Evolutionary conservation across 2,113 vertebrate species (phyloP), one percentile per base, ranked within the genome.

Genomic region (Nothocercus nigrocapillus): DNA sequence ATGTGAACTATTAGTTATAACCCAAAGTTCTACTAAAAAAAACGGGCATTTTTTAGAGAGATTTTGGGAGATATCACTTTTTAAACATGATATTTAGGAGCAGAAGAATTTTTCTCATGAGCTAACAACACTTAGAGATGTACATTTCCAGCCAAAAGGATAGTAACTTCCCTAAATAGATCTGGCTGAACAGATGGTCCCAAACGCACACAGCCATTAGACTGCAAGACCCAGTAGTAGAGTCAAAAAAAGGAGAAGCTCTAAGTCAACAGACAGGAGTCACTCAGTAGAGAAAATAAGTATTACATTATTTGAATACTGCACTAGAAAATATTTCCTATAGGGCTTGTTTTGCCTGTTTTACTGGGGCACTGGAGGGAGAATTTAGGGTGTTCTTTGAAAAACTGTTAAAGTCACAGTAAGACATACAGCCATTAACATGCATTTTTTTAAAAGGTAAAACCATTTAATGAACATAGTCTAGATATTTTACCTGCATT

Each of bases 401-500:
- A 82, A 30, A 64, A 32, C n/a, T 94, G 93, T 93, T 54, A 62
- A 54, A 58, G 66, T 88, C 81, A 88, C 34, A 92, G 80, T 78
- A 92, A 94, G 74, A 88, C 79, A 96, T 8, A 93, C 34, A 95
- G 92, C 53, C 88, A 84, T 84, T 82, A 88, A 90, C 93, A 95
- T 95, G 90, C 90, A 88, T 76, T 93, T 89, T 63, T 90, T 79
- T 38, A 27, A 51, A 82, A 87, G 78, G 67, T 58, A 92, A 58
- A 91, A 83, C 22, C 51, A 70, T 75, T 85, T 68, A 91, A 56
- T 83, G 91, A 90, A 86, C 36, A 68, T 18, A 73, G 74, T 58
- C 89, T 92, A 94, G 78, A 28, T 87, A 97, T 68, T 94, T 94
- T 64, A 94, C 89, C 82, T 91, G 90, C 85, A 93, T 94, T 88